These are phyloP conservation scores for Malurus melanocephalus DNA, from an alignment of 2,113 vertebrate genomes.

Conservation along the genomic window DNA sequence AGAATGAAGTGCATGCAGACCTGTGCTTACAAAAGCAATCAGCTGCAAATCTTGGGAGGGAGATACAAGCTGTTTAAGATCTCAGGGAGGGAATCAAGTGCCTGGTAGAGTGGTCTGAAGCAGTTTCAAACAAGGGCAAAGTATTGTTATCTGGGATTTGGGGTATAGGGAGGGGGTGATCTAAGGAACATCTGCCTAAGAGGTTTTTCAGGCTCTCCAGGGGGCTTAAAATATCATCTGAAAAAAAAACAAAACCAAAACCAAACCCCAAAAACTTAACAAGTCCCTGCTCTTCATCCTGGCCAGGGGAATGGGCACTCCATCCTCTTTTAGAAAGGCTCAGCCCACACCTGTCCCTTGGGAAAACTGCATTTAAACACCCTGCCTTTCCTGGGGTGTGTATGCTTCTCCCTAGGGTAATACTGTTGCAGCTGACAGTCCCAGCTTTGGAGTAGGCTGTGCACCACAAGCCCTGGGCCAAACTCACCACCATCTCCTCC, in stretches of 20 bases:
- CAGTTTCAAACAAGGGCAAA: neutral
- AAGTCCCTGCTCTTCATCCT: neutral
- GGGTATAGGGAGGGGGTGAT: neutral
- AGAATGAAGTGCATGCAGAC: neutral
- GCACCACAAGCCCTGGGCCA: neutral
- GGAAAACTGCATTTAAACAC: neutral
- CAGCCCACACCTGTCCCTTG: neutral
- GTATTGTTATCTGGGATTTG: neutral
- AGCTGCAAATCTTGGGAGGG: neutral
- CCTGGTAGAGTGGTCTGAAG: neutral
- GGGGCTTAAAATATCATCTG: neutral
- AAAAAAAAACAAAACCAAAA: neutral
- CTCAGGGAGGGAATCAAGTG: neutral
- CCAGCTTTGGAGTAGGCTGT: accelerated
- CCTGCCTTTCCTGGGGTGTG: neutral
- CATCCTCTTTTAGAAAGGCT: too few relatives aligned
- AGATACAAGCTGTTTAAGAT: neutral
- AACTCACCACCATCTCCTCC: neutral
- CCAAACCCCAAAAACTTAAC: accelerated
- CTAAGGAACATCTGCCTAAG: neutral
- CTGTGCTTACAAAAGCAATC: neutral
- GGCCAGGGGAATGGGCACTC: neutral
- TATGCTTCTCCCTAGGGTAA: accelerated
- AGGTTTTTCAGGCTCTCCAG: neutral
- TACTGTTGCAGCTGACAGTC: neutral